These are phyloP conservation scores for Hirundichthys speculiger DNA, from an alignment of 2,113 vertebrate genomes.

Conservation along the genomic window DNA sequence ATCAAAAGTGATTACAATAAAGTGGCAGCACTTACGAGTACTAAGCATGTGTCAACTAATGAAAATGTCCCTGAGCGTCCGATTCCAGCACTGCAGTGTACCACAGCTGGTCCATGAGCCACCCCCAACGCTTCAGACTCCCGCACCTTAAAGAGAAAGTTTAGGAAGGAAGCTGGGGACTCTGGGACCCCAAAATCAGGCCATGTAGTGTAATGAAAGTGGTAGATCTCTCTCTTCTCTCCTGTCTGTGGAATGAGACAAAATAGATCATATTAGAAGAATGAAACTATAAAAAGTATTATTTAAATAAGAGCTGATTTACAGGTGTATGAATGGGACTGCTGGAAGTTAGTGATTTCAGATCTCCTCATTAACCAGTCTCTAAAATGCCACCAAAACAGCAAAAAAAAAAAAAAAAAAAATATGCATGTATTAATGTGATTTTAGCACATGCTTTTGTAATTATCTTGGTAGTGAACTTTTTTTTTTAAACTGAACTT, in stretches of 20 bases:
- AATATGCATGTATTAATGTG: too few species aligned
- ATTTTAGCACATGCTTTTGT: too few species aligned
- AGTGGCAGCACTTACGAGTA: constrained; percentile 85
- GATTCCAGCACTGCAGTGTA: constrained; percentile 96
- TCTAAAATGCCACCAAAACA: too few species aligned
- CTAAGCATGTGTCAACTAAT: constrained; percentile 93
- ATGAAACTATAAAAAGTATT: neutral
- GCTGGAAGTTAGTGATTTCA: neutral
- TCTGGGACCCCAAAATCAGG: constrained; percentile 98
- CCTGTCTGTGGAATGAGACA: constrained; percentile 82
- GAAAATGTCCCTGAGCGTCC: constrained; percentile 96
- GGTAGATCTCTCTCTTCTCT: constrained; percentile 91
- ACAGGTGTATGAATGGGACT: neutral
- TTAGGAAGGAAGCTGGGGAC: constrained; percentile 96
- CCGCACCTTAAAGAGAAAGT: constrained; percentile 96
- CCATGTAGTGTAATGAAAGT: constrained; percentile 99
- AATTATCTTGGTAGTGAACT: too few species aligned
- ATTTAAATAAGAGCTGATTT: neutral
- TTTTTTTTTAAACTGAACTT: too few species aligned
- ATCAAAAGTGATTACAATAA: neutral
- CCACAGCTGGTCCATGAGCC: constrained; percentile 89
- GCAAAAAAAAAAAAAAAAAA: too few species aligned
- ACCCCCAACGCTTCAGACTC: constrained; percentile 88
- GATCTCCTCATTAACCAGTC: too few species aligned
- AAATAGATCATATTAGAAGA: neutral